phyloP scores from a whole-genome alignment of 2,888 invertebrate species.

The Steinernema carpocapsae region DNA sequence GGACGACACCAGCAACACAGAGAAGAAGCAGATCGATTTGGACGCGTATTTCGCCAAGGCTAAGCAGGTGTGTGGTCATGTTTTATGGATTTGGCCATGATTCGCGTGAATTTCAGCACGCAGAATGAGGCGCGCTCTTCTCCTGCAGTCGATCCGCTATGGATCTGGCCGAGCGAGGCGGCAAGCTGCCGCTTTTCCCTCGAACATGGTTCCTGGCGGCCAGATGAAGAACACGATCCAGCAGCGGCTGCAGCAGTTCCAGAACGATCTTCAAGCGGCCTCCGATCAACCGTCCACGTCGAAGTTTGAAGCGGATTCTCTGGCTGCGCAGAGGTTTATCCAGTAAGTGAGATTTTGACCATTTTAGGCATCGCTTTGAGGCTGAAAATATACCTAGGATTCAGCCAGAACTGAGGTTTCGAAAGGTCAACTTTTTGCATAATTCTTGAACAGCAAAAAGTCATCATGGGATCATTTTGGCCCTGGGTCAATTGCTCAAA shows the following conservation, averaged over 20 bases:
- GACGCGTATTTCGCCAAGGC: conserved; percentile 1
- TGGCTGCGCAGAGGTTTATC: conserved; percentile 52
- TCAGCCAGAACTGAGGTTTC: too few relatives aligned
- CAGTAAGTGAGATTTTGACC: conserved; percentile 38
- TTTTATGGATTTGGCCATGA: background rate
- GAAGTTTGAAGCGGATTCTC: conserved; percentile 46
- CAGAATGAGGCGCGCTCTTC: background rate
- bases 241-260: conserved; percentile 18
- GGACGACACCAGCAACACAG: conserved; percentile 38
- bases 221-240: background rate
- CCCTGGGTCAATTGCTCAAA: too few relatives aligned
- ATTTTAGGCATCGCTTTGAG: background rate
- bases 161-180: conserved; percentile 14
- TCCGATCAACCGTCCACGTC: conserved; percentile 24
- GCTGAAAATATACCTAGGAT: too few relatives aligned
- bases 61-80: background rate
- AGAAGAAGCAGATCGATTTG: conserved; percentile 23
- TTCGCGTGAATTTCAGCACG: background rate
- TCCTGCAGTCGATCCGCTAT: background rate
- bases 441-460: too few relatives aligned
- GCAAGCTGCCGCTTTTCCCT: background rate
- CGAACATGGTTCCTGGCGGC: conserved; percentile 9
- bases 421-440: too few relatives aligned
- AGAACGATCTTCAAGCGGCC: conserved; percentile 7
- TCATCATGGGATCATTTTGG: too few relatives aligned